Conservation (phyloP, 2,797 vertebrate species). For the Buphagus erythrorhynchus region DNA sequence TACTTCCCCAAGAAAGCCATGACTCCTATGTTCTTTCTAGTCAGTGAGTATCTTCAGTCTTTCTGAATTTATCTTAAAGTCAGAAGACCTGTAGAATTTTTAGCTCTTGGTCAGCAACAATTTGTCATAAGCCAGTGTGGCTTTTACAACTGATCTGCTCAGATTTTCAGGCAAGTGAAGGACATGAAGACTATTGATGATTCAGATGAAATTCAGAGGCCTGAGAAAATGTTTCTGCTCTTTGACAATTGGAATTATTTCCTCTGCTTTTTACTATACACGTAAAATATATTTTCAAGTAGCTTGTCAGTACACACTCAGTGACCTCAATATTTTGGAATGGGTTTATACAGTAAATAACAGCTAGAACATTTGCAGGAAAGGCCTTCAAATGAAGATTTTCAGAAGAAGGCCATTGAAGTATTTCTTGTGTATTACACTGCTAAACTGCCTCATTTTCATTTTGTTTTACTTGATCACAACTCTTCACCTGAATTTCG, state of each 20-base stretch:
- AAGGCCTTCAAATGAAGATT: neutral
- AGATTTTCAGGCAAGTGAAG: neutral
- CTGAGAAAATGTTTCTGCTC: neutral
- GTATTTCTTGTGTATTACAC: neutral
- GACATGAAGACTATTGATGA: neutral
- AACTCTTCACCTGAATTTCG: neutral
- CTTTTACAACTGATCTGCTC: neutral
- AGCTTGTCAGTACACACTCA: neutral
- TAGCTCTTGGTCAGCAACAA: neutral
- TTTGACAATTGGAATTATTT: neutral
- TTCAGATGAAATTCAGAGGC: neutral
- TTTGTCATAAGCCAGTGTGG: neutral
- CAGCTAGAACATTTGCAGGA: neutral
- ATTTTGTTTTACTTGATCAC: neutral
- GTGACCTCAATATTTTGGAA: neutral
- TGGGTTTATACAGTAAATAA: neutral
- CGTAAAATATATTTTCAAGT: neutral
- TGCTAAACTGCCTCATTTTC: neutral
- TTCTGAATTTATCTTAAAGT: neutral
- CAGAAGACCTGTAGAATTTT: neutral
- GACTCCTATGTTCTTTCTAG: neutral
- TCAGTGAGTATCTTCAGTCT: neutral
- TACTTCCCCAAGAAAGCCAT: neutral
- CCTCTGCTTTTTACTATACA: neutral
- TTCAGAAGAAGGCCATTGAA: neutral